phyloP scores from a whole-genome alignment of 2,888 invertebrate genomes.

The Chloroclysta siterata region DNA sequence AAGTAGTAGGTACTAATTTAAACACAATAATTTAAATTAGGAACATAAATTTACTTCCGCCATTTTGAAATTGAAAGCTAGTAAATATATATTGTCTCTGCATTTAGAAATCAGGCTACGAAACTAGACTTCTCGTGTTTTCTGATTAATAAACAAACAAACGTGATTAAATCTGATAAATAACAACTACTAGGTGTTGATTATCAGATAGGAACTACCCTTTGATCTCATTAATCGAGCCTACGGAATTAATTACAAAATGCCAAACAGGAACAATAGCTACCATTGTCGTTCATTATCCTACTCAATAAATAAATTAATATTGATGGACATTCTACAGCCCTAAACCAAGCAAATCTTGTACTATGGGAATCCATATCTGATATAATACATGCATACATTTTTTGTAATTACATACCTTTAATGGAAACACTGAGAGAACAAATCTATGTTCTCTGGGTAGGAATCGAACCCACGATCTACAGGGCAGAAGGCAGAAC shows the following conservation, averaged over 20 bases:
- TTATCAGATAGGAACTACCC: slow-evolving; percentile 55
- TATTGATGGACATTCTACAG: too few species aligned
- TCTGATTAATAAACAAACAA: slow-evolving; percentile 11
- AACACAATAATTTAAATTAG: too few species aligned
- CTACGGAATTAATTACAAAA: slow-evolving; percentile 65
- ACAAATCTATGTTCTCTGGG: too few species aligned
- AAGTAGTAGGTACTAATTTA: too few species aligned
- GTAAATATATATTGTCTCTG: background rate
- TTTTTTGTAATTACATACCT: too few species aligned
- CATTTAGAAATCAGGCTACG: background rate
- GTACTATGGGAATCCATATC: too few species aligned
- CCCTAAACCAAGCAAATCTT: too few species aligned
- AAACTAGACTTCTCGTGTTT: background rate
- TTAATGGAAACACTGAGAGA: too few species aligned
- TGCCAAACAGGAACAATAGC: slow-evolving; percentile 57
- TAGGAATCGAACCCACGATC: too few species aligned
- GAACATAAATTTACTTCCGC: background rate
- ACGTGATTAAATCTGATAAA: slow-evolving; percentile 18
- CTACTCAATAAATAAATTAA: slow-evolving; percentile 4
- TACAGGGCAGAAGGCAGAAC: too few species aligned
- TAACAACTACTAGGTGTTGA: slow-evolving; percentile 13
- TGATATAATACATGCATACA: too few species aligned
- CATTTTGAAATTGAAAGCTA: background rate
- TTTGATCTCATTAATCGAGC: slow-evolving; percentile 66
- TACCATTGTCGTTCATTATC: slow-evolving; percentile 32